phyloP scores from a whole-genome alignment of 2,113 vertebrate species.

The Sigmodon hispidus region DNA sequence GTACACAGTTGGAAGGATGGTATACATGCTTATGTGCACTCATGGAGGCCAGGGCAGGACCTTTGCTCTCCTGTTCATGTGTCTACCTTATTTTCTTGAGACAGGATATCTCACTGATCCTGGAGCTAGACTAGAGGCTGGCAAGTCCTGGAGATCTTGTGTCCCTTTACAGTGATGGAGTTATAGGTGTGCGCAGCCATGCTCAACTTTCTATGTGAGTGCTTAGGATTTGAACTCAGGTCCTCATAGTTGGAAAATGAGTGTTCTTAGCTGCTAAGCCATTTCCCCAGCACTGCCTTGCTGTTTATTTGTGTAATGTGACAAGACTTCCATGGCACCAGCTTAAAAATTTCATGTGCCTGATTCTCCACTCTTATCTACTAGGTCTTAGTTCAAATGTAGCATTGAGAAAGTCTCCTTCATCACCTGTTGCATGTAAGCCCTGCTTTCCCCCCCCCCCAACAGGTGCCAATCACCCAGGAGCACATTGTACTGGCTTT shows the following conservation, averaged over 20 bases:
- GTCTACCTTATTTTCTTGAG: neutral
- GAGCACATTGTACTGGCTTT: neutral
- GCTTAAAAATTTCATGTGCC: neutral
- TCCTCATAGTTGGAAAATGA: neutral
- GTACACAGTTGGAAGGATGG: neutral
- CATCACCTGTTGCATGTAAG: neutral
- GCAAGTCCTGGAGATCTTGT: neutral
- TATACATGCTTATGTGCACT: neutral
- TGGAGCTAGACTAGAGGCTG: neutral
- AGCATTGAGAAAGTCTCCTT: neutral
- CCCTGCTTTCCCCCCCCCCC: neutral
- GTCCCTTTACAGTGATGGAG: neutral
- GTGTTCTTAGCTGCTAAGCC: neutral
- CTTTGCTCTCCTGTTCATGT: neutral
- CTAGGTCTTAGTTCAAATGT: neutral
- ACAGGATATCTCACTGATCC: neutral
- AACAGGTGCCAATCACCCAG: neutral
- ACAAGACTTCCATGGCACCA: conserved; percentile 12
- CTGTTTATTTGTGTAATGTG: neutral
- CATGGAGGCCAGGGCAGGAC: neutral
- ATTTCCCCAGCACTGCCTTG: neutral
- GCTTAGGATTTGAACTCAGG: neutral
- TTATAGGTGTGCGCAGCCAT: neutral
- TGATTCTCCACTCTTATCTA: neutral
- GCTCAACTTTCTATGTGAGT: neutral